Conservation (phyloP, 1,140 invertebrate genomes). For the Antheraea pernyi region DNA sequence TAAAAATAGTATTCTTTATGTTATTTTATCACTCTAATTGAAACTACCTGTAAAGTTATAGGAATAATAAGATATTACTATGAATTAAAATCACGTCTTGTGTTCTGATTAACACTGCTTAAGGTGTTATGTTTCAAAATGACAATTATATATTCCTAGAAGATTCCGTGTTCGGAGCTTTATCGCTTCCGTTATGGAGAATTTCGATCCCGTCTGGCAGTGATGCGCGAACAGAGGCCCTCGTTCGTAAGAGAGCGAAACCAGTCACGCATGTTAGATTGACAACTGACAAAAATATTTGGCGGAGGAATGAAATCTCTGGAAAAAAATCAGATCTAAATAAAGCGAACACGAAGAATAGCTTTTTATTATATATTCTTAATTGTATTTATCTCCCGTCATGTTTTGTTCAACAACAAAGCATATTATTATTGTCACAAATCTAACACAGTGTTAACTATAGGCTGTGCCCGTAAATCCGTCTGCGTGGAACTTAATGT, state of each 20-base stretch:
- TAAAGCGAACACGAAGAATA: background rate
- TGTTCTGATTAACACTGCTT: too few relatives aligned
- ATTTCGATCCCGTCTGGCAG: constrained; percentile 45
- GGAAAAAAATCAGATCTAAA: constrained; percentile 7
- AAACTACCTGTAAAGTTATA: too few relatives aligned
- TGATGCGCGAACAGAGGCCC: constrained; percentile 43
- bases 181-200: constrained; percentile 43
- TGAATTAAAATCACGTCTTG: too few relatives aligned
- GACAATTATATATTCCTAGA: constrained; percentile 24
- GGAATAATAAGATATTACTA: too few relatives aligned
- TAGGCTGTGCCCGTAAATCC: too few relatives aligned
- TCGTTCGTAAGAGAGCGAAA: constrained; percentile 32
- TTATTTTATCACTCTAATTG: too few relatives aligned
- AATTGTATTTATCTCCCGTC: too few relatives aligned
- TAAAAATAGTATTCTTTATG: too few relatives aligned
- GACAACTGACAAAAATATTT: constrained; percentile 54
- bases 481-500: too few relatives aligned
- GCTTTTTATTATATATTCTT: background rate
- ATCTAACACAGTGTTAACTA: too few relatives aligned
- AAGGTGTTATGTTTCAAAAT: background rate
- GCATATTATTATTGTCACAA: too few relatives aligned
- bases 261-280: constrained; percentile 56
- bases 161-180: constrained; percentile 40
- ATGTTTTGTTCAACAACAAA: background rate
- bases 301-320: constrained; percentile 14